Evolutionary conservation across 2,113 vertebrate species (phyloP).

Genomic region (Bettongia penicillata): DNA sequence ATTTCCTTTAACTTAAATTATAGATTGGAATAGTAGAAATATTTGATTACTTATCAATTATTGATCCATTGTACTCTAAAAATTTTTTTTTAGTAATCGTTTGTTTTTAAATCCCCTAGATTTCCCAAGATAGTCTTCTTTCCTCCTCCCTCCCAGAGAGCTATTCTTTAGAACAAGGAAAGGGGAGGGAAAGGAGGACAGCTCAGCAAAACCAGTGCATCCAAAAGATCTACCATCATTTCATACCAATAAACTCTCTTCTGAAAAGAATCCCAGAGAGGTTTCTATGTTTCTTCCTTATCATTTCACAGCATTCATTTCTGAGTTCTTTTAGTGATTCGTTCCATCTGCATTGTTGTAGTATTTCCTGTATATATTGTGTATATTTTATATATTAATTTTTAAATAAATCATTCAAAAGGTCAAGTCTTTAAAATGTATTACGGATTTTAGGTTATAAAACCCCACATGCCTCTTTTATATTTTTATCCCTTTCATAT

Average conservation of each 20-base stretch:
- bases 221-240: neutral
- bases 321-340: neutral
- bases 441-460: neutral
- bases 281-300: neutral
- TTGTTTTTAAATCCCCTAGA: neutral
- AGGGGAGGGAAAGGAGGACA: neutral
- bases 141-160: neutral
- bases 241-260: neutral
- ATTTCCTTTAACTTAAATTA: constrained; percentile 63
- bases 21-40: constrained; percentile 25
- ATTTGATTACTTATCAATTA: constrained; percentile 40
- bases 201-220: neutral
- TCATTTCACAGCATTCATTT: neutral
- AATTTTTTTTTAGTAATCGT: neutral
- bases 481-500: too few relatives aligned
- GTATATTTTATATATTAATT: neutral
- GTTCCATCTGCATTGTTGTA: neutral
- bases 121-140: neutral
- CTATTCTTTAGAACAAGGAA: neutral
- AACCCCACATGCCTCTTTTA: neutral
- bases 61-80: constrained; percentile 61
- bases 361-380: neutral
- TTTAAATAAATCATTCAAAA: neutral
- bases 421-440: neutral
- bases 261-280: neutral